These are phyloP conservation scores for Metellina segmentata DNA, from an alignment of 2,888 invertebrate species.

Conservation along the genomic window DNA sequence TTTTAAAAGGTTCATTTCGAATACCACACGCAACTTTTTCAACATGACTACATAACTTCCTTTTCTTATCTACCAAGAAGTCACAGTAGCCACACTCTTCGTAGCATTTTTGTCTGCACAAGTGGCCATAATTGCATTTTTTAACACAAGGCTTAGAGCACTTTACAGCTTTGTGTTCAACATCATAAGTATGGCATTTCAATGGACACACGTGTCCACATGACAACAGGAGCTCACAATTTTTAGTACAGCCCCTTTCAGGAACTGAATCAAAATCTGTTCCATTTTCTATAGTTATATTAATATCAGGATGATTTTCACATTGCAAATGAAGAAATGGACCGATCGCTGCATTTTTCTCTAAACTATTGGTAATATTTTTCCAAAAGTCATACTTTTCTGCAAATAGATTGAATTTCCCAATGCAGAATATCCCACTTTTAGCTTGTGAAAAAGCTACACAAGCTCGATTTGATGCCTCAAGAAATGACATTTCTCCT, in stretches of 20 bases:
- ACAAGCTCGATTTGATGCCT: conserved; percentile 79
- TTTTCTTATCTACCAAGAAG: conserved; percentile 32
- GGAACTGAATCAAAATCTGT: conserved; percentile 66
- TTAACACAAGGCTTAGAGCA: conserved; percentile 66
- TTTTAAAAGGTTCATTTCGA: conserved; percentile 24
- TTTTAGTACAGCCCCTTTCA: conserved; percentile 79
- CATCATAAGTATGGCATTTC: conserved; percentile 77
- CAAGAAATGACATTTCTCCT: conserved; percentile 80
- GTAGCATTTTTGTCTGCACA: conserved; percentile 63
- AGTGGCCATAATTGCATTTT: conserved; percentile 37
- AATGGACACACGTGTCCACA: conserved; percentile 81
- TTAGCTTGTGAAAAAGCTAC: conserved; percentile 77
- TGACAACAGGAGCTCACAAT: conserved; percentile 79
- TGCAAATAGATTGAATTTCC: conserved; percentile 74
- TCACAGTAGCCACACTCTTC: conserved; percentile 64
- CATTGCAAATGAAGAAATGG: conserved; percentile 63
- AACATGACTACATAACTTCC: conserved; percentile 74
- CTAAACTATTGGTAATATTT: conserved; percentile 53
- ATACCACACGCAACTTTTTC: conserved; percentile 66
- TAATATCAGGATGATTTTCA: conserved; percentile 69
- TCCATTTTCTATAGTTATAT: conserved; percentile 24
- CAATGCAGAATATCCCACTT: conserved; percentile 77
- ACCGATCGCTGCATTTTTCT: conserved; percentile 53
- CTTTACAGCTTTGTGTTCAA: conserved; percentile 28
- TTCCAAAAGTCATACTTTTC: conserved; percentile 73